Percentiles rank a stretch among this genome's conserved stretches.
These are phyloP conservation scores for Tretioscincus oriximinensis DNA, from an alignment of 2,113 vertebrate species.

Conservation along the genomic window DNA sequence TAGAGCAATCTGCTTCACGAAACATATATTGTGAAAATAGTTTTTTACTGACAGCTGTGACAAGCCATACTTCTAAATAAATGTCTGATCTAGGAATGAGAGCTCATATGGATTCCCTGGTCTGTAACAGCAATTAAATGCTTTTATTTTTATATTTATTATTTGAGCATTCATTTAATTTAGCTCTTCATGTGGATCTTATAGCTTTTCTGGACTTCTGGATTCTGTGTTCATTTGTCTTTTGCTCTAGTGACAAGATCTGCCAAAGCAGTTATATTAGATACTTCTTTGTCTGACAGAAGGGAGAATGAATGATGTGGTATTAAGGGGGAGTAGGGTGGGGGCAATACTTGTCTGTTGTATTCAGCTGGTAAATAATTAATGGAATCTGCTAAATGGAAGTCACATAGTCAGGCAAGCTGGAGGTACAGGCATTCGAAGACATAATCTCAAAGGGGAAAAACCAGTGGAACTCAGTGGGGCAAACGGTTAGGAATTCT, in stretches of 20 bases:
- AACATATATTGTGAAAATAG: conserved; percentile 39
- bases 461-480: background rate
- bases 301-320: background rate
- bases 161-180: background rate
- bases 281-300: conserved; percentile 64
- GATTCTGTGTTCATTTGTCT: background rate
- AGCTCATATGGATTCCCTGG: conserved; percentile 7
- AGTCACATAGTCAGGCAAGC: background rate
- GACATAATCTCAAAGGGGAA: conserved; percentile 3
- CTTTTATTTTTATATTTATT: background rate
- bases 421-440: background rate
- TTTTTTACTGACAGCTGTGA: conserved; percentile 51
- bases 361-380: conserved; percentile 65
- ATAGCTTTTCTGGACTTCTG: background rate
- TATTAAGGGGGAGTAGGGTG: background rate
- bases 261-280: background rate
- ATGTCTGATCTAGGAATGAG: conserved; percentile 22
- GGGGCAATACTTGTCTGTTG: conserved; percentile 29
- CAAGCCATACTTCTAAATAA: conserved; percentile 28
- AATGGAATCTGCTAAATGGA: conserved; percentile 38
- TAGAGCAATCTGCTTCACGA: conserved; percentile 46
- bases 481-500: too few species aligned
- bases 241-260: background rate
- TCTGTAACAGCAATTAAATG: background rate
- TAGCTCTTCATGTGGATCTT: background rate